Evolutionary conservation across 1,140 invertebrate genomes (phyloP).

Genomic region (Probaryconus sp.): DNA sequence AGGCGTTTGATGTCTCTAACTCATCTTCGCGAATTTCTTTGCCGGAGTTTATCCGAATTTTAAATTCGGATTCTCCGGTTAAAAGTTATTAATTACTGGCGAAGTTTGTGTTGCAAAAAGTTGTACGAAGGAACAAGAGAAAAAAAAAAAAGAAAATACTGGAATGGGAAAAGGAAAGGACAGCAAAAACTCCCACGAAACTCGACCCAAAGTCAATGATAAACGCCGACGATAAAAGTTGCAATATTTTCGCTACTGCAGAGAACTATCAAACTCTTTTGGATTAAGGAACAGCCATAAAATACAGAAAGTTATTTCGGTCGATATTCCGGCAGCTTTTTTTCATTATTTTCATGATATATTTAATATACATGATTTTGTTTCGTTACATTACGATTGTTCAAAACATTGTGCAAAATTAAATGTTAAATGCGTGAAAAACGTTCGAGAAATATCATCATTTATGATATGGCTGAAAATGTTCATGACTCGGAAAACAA

Average conservation of each 20-base stretch:
- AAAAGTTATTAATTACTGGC: conserved; percentile 6
- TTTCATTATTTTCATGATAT: conserved; percentile 39
- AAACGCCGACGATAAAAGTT: conserved; percentile 30
- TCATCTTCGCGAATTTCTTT: neutral
- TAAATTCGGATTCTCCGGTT: conserved; percentile 3
- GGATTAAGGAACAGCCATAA: conserved; percentile 28
- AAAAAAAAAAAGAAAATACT: neutral
- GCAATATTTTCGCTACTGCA: conserved; percentile 20
- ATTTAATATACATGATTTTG: conserved; percentile 30
- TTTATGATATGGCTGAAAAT: no score
- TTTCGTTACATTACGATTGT: conserved; percentile 21
- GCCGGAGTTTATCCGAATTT: neutral
- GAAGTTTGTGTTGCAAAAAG: neutral
- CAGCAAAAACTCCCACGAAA: neutral
- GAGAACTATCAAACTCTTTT: conserved; percentile 20
- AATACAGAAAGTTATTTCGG: conserved; percentile 27
- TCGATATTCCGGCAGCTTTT: conserved; percentile 29
- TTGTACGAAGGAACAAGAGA: no score
- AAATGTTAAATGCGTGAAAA: no score
- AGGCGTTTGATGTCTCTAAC: conserved; percentile 26
- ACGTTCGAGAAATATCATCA: no score
- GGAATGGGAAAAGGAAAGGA: neutral
- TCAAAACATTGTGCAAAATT: no score
- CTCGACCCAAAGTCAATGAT: conserved; percentile 23
- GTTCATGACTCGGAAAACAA: no score